These are phyloP conservation scores for Stenchaetothrips biformis DNA, from an alignment of 2,888 invertebrate species.

Conservation along the genomic window DNA sequence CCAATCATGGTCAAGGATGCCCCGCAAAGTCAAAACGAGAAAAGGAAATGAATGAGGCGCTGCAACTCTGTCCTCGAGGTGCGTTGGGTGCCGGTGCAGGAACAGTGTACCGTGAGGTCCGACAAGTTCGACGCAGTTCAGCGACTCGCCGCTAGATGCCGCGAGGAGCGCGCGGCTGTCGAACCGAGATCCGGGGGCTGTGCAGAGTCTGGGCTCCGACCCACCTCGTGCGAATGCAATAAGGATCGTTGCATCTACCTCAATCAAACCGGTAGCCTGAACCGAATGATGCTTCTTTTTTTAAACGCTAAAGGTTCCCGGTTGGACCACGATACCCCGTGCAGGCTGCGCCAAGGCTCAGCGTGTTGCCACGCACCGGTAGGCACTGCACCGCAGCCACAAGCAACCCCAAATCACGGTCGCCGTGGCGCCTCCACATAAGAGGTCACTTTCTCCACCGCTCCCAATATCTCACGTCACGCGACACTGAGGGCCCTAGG, in stretches of 20 bases:
- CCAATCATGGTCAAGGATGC: background rate
- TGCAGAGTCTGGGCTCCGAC: background rate
- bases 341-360: background rate
- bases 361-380: background rate
- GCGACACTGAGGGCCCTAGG: background rate
- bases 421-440: background rate
- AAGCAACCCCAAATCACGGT: conserved; percentile 9
- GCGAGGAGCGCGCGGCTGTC: background rate
- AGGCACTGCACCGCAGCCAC: background rate
- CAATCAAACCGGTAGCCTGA: too few relatives aligned
- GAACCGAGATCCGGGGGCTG: background rate
- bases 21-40: background rate
- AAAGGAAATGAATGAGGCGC: background rate
- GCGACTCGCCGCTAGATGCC: background rate
- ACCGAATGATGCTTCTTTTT: too few relatives aligned
- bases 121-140: background rate
- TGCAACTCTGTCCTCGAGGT: background rate
- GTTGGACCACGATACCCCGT: background rate
- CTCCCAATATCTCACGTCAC: conserved; percentile 20
- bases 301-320: too few relatives aligned
- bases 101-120: background rate
- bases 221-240: background rate
- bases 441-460: conserved; percentile 11
- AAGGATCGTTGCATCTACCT: too few relatives aligned
- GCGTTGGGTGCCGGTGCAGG: background rate